phyloP scores from a whole-genome alignment of 92 coral and sea anemone species.

The Parazoanthus swiftii region DNA sequence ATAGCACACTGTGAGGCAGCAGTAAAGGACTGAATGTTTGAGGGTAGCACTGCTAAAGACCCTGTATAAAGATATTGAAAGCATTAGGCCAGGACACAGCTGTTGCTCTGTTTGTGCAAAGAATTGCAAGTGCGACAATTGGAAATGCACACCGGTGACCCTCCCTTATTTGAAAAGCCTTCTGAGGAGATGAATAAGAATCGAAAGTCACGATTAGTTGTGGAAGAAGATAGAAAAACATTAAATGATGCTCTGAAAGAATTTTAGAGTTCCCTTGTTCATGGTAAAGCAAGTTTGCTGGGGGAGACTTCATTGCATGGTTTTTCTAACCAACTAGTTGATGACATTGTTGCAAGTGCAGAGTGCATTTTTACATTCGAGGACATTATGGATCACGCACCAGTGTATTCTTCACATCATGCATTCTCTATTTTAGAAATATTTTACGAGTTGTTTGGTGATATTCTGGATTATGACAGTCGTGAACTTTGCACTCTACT shows the following conservation, averaged over 20 bases:
- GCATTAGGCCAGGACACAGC: slow-evolving; percentile 9
- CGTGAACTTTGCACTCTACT: background rate
- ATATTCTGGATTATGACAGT: slow-evolving; percentile 29
- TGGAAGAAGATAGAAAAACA: slow-evolving; percentile 10
- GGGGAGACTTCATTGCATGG: slow-evolving; percentile 38
- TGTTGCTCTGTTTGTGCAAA: slow-evolving; percentile 45
- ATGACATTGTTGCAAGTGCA: slow-evolving; percentile 34
- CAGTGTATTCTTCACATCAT: slow-evolving; percentile 31
- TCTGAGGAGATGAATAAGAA: background rate
- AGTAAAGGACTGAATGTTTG: background rate
- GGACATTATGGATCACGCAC: slow-evolving; percentile 18
- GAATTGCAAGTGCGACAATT: slow-evolving; percentile 14
- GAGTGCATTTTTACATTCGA: slow-evolving; percentile 25
- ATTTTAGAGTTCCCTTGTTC: slow-evolving; percentile 22
- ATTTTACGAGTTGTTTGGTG: slow-evolving; percentile 36
- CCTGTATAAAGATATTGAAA: background rate
- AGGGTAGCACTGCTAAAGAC: slow-evolving; percentile 39
- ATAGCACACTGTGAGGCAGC: slow-evolving; percentile 33
- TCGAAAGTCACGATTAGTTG: slow-evolving; percentile 2
- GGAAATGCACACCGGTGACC: slow-evolving; percentile 5
- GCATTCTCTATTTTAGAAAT: slow-evolving; percentile 30
- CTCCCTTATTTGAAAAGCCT: slow-evolving; percentile 4
- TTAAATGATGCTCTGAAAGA: slow-evolving; percentile 39
- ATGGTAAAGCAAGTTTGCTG: slow-evolving; percentile 34
- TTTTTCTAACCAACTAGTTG: slow-evolving; percentile 38